phyloP scores from a whole-genome alignment of 2,113 vertebrate species.

The Pterocles gutturalis region DNA sequence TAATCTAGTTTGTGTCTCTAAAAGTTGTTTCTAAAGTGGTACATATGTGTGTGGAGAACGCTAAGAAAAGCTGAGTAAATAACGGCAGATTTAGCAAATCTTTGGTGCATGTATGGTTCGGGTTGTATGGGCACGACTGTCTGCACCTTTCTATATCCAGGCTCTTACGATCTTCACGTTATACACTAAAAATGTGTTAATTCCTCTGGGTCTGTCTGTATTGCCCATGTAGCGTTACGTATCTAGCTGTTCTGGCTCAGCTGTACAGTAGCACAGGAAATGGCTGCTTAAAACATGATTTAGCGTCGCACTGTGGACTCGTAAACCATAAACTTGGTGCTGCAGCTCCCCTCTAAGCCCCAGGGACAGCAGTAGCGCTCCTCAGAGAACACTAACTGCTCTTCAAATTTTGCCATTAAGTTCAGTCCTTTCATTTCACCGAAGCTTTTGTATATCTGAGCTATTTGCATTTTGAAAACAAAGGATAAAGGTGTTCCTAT shows the following conservation, averaged over 20 bases:
- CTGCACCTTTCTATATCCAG: neutral
- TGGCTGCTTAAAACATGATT: neutral
- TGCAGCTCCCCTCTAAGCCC: neutral
- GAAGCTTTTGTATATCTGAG: neutral
- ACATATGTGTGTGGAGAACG: rapidly evolving
- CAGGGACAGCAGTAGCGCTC: neutral
- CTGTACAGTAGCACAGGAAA: rapidly evolving
- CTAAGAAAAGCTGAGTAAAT: neutral
- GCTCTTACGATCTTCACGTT: rapidly evolving
- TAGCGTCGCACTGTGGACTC: rapidly evolving
- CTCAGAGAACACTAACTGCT: neutral
- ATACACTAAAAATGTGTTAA: rapidly evolving
- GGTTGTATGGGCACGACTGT: neutral
- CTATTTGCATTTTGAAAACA: neutral
- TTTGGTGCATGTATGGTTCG: rapidly evolving
- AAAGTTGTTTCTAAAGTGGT: neutral
- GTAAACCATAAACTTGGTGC: neutral
- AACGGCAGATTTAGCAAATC: too few species aligned
- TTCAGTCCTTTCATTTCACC: neutral
- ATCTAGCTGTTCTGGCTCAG: neutral
- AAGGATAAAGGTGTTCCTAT: neutral
- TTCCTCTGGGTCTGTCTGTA: neutral
- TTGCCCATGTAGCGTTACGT: rapidly evolving
- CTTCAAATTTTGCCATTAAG: rapidly evolving
- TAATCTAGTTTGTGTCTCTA: neutral